A percentile compares a stretch with the other conserved stretches of the same genome.
phyloP scores from a whole-genome alignment of 2,888 invertebrate species.

The Erpobdella octoculata region DNA sequence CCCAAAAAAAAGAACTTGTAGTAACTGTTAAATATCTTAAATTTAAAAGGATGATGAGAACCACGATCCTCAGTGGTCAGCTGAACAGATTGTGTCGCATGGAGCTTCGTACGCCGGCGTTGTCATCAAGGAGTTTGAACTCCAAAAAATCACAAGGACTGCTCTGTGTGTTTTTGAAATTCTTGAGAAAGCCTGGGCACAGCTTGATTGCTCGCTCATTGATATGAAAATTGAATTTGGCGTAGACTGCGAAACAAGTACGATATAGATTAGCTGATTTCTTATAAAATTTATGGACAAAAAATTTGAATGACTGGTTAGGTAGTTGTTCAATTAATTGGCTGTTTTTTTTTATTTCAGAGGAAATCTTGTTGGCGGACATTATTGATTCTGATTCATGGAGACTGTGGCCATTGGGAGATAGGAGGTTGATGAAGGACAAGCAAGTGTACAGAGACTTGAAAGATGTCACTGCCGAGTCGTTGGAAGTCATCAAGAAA shows the following conservation, averaged over 20 bases:
- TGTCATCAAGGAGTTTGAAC: conserved; percentile 64
- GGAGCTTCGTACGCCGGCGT: conserved; percentile 71
- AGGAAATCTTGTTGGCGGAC: conserved; percentile 82
- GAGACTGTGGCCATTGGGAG: conserved; percentile 94
- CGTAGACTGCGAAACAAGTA: conserved; percentile 39
- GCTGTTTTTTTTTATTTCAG: conserved; percentile 52
- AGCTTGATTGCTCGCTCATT: conserved; percentile 79
- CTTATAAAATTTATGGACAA: background rate
- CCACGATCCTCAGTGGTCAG: conserved; percentile 95
- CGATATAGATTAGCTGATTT: background rate
- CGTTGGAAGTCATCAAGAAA: conserved; percentile 77
- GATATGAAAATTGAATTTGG: conserved; percentile 78
- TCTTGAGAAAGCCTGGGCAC: conserved; percentile 84
- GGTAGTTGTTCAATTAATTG: too few species aligned
- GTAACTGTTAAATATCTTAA: background rate
- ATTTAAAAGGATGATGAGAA: conserved; percentile 77
- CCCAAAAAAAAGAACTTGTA: background rate
- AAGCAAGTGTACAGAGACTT: conserved; percentile 94
- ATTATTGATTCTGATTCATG: conserved; percentile 97
- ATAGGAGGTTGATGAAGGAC: conserved; percentile 89
- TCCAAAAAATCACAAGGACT: conserved; percentile 75
- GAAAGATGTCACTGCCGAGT: conserved; percentile 70
- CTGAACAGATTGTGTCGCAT: conserved; percentile 81
- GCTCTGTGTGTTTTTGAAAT: conserved; percentile 83
- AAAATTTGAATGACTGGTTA: too few species aligned